Base-by-base conservation (phyloP, 2,113 vertebrate species). In the Phoxinus phoxinus region DNA sequence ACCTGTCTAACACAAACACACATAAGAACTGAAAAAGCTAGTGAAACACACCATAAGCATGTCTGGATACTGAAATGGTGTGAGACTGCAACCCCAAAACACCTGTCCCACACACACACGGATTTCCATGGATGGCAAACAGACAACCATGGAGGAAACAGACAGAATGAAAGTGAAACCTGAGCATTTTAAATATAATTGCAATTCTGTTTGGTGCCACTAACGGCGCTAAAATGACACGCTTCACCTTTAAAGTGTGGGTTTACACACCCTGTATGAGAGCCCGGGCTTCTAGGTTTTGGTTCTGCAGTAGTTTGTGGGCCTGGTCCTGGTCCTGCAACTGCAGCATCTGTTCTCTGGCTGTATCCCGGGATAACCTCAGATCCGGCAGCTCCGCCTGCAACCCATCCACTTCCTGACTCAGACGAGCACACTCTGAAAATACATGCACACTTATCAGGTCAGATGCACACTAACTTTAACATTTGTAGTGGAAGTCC, bases 191-290 rank as follows among this genome's bases (percentile, higher is more conserved):
- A 65, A 17, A 65, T 27, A 35, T 8, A 35, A 67, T 32, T 67
- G 32, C 9, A 71, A 23, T 37, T 71, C 19, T 71, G 23, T 44
- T 15, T 73, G 1, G 21, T 25, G 21, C 23, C 23, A 11, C 12
- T 25, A 73, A 73, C 25, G 11, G 23, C 1, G n/a, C 19, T 6
- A 25, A 13, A 61, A 61, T 25, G 2, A 61, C 21, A 79, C 67
- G 1, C 19, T 71, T 58, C 19, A 59, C 11, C 27, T 58, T 78
- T 78, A 35, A 78, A 58, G 53, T 65, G 2, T n/a, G 13, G 69
- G n/a, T 19, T 32, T 65, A 89, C 93, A 93, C 92, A 96, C 96
- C 95, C 88, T 94, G 61, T 1, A 91, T 92, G 85, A 96, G 93
- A 84, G 93, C 92, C 48, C 94, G 92, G 21, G 95, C 90, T 15